Evolutionary conservation across 2,888 invertebrate species (phyloP), one percentile per base, ranked within the genome.

Genomic region (Xylota segnis): DNA sequence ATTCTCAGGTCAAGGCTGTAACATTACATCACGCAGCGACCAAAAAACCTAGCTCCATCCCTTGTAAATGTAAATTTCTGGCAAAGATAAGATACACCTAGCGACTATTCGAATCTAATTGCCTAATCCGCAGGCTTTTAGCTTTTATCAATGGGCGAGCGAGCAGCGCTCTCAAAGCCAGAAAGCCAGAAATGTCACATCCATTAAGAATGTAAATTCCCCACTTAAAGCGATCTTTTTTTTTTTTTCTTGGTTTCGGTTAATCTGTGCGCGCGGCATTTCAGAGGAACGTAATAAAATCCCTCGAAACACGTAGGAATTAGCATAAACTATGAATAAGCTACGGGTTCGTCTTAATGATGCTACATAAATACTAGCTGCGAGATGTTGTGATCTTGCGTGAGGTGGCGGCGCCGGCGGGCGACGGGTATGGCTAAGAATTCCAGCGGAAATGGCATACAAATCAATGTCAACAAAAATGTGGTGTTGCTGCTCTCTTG

Each of bases 381-480:
- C 50, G 5, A 43, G 54, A 54, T 43, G 37, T 79, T 54, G 40
- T 65, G 76, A 65, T 52, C 68, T 75, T 23, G 18, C 1, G 18
- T 2, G 14, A n/a, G 52, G 32, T 52, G 23, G 2, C n/a, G n/a
- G 32, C 61, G 23, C 23, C n/a, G n/a, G n/a, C n/a, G n/a, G n/a
- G n/a, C n/a, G n/a, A 32, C 59, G 40, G 59, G 72, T 23, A 59
- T 34, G 16, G 45, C 12, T 45, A 54, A 14, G 16, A 56, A 70
- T 58, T 70, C 5, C 43, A 54, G 65, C 79, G 83, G 83, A 84
- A 84, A 84, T 74, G 74, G 56, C 61, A 66, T 61, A 68, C 78
- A 78, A 83, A 83, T 83, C 83, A 83, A 78, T 79, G 83, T 79
- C 79, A 79, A 74, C 52, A 74, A 58, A 66, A 58, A 50, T 58